A percentile compares a stretch with the other conserved stretches of the same genome.
Conservation (phyloP, 2,113 vertebrate genomes). For the Lophotis ruficrista region DNA sequence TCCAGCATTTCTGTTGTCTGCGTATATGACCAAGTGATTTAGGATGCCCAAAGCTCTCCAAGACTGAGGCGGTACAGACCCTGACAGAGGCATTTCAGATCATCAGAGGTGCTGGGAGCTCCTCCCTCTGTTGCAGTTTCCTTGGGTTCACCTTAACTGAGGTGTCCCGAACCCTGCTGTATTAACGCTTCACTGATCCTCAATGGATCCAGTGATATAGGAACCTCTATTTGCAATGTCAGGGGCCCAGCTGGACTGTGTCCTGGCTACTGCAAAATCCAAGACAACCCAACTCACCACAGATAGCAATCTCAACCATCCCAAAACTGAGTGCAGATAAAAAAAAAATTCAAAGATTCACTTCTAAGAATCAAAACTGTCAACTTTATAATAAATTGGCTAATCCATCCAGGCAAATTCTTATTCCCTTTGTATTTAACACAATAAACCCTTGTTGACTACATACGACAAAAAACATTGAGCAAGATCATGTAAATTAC, state of each 20-base stretch:
- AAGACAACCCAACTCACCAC: background rate
- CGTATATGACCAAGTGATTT: background rate
- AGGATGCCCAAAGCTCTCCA: background rate
- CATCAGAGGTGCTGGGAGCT: background rate
- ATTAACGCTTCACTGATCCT: background rate
- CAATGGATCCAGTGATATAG: background rate
- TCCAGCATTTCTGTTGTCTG: background rate
- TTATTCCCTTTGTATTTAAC: constrained; percentile 17
- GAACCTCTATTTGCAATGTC: background rate
- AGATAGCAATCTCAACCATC: background rate
- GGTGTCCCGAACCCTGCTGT: background rate
- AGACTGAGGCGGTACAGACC: background rate
- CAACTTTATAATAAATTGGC: constrained; percentile 38
- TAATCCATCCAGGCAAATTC: background rate
- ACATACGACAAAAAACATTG: background rate
- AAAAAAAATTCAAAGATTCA: background rate
- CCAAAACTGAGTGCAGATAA: background rate
- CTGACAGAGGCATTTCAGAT: background rate
- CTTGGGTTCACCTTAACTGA: background rate
- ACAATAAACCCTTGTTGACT: background rate
- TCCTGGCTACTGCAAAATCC: background rate
- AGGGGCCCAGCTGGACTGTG: background rate
- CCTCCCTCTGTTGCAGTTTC: background rate
- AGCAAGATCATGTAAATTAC: background rate
- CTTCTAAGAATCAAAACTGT: background rate